Base-by-base conservation (phyloP, 2,888 invertebrate genomes). In the Macrosiphum euphorbiae region DNA sequence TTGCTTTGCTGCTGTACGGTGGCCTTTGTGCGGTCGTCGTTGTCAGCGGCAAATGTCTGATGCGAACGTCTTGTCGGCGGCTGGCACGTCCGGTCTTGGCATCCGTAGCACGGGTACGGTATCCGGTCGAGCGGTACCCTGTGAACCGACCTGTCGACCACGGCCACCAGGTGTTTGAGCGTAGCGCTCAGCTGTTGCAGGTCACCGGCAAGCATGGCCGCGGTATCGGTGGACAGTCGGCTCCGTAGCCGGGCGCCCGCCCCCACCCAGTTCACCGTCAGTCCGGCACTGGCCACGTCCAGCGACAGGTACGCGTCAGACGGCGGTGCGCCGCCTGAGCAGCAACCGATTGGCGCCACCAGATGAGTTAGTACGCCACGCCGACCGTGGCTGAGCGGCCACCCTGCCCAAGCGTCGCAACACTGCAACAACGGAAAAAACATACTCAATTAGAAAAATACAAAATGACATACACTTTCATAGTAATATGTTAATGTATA, bases 121-220 rank as follows among this genome's bases (percentile, higher is more conserved):
- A 97, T 96, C 95, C 97, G 97, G 96, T 97, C 97, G 95, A 97
- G 95, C 94, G 97, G 97, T 95, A 97, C 97, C 94, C 97, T 96
- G 95, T 97, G 97, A 95, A 97, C 97, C 95, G 97, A 97, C 94
- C 97, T 97, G 96, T 97, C 97, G 92, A 97, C 97, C 94, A 97
- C 97, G 92, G 97, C 97, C 91, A 97, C 96, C 92, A 97, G 96
- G 95, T 96, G 97, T 95, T 97, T 97, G 95, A 97, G 96, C 95
- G 97, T 96, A 95, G 97, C 96, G 89, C 97, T 97, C 95, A 97
- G 95, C 95, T 97, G 97, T 95, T 96, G 95, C 95, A 96, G 96
- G 95, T 96, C 96, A 95, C 96, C 95, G 95, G 95, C 95, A 95
- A 96, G 95, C 95, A 95, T 95, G 95, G 95, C 96, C 95, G 61